Conservation (phyloP, 2,888 invertebrate genomes). For the Siphonodentalium dalli region DNA sequence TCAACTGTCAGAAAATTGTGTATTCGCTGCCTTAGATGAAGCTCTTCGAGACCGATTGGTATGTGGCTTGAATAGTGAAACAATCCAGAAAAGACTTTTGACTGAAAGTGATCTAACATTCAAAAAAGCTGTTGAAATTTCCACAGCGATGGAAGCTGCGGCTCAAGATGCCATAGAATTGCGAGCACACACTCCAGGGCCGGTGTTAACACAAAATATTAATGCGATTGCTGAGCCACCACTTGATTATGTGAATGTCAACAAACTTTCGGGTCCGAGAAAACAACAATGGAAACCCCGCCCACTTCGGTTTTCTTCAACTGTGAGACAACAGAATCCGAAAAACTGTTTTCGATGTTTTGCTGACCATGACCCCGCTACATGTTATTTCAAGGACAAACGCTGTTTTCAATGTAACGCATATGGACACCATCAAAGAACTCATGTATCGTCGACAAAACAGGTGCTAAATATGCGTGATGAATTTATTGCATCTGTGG, state of each 20-base stretch:
- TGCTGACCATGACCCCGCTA: conserved; percentile 3
- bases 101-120: conserved; percentile 6
- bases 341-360: conserved; percentile 4
- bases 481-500: neutral
- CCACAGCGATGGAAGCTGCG: conserved; percentile 11
- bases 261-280: too few species aligned
- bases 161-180: conserved; percentile 6
- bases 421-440: conserved; percentile 4
- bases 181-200: neutral
- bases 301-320: neutral
- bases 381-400: conserved; percentile 1
- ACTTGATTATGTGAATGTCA: too few species aligned
- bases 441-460: neutral
- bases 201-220: too few species aligned
- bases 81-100: conserved; percentile 7
- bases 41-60: conserved; percentile 12
- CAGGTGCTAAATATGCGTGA: neutral
- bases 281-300: neutral
- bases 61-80: conserved; percentile 10
- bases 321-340: neutral
- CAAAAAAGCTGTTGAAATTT: conserved; percentile 2
- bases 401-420: conserved; percentile 8
- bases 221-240: too few species aligned
- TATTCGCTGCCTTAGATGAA: conserved; percentile 5
- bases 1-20: conserved; percentile 16